These are phyloP conservation scores for fruit fly (Drosophila melanogaster) DNA, from an alignment of 1,140 invertebrate species.

Conservation along the genomic window DNA sequence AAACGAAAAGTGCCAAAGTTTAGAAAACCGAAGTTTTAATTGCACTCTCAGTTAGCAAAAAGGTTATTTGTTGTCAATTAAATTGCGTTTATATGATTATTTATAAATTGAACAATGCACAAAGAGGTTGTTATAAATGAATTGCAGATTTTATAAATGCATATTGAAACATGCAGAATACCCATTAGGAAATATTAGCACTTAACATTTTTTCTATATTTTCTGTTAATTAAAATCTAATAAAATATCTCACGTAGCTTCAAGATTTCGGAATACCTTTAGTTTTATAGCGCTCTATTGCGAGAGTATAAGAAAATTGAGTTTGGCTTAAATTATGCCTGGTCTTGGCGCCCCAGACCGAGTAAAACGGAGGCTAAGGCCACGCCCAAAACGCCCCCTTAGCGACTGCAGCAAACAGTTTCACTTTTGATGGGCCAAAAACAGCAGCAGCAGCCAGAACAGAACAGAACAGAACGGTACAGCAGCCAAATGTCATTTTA, in stretches of 20 bases:
- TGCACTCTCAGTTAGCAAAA: slow-evolving; percentile 1
- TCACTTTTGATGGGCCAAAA: slow-evolving; percentile 61
- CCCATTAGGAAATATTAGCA: no score
- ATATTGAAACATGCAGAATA: no score
- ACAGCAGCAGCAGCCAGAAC: slow-evolving; percentile 54
- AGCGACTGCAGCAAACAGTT: slow-evolving; percentile 78
- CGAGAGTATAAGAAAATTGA: slow-evolving; percentile 51
- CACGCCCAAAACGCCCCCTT: slow-evolving; percentile 62
- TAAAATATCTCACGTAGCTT: neutral
- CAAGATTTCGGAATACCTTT: slow-evolving; percentile 1
- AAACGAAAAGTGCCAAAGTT: neutral
- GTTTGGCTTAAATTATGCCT: slow-evolving; percentile 72
- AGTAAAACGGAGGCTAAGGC: slow-evolving; percentile 18
- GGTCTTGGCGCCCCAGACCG: slow-evolving; percentile 45
- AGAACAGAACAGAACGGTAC: neutral
- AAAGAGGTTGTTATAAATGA: neutral
- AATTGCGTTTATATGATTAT: neutral
- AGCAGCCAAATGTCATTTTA: slow-evolving; percentile 75
- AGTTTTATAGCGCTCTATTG: slow-evolving; percentile 7
- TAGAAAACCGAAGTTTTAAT: neutral
- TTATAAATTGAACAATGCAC: no score
- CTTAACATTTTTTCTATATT: no score
- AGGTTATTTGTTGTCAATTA: neutral
- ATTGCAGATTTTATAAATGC: no score
- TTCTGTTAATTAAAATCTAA: no score